Conservation (phyloP, 2,888 invertebrate genomes). For the Entomobrya proxima region DNA sequence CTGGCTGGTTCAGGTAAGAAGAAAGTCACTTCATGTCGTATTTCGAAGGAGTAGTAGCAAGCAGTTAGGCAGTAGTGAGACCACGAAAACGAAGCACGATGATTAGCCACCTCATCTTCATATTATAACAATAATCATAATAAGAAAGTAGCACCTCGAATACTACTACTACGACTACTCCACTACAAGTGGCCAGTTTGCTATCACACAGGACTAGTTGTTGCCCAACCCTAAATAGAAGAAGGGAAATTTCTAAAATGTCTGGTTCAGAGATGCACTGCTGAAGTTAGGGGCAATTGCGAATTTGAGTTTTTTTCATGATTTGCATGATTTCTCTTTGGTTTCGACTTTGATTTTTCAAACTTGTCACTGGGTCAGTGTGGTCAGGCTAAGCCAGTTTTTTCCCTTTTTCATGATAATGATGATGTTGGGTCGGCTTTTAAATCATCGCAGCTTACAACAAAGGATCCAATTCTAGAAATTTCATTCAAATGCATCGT, state of each 20-base stretch:
- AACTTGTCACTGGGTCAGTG: constrained; percentile 70
- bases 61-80: neutral
- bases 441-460: constrained; percentile 27
- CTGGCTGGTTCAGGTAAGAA: constrained; percentile 75
- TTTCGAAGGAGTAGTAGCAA: neutral
- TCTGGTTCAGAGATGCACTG: constrained; percentile 46
- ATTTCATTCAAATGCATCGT: constrained; percentile 55
- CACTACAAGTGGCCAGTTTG: constrained; percentile 34
- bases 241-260: constrained; percentile 62
- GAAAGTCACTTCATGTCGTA: neutral
- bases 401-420: constrained; percentile 58
- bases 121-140: constrained; percentile 50
- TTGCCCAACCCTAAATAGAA: constrained; percentile 59
- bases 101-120: constrained; percentile 21
- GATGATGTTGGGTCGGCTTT: constrained; percentile 54
- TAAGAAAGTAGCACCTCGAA: constrained; percentile 60
- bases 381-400: constrained; percentile 68
- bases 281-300: neutral
- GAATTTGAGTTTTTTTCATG: constrained; percentile 41
- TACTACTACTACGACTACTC: neutral
- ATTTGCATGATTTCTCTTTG: constrained; percentile 70
- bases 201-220: constrained; percentile 30
- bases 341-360: constrained; percentile 44
- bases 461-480: constrained; percentile 40
- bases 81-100: constrained; percentile 17